phyloP scores from a whole-genome alignment of 2,113 vertebrate species.

The Apaloderma vittatum region DNA sequence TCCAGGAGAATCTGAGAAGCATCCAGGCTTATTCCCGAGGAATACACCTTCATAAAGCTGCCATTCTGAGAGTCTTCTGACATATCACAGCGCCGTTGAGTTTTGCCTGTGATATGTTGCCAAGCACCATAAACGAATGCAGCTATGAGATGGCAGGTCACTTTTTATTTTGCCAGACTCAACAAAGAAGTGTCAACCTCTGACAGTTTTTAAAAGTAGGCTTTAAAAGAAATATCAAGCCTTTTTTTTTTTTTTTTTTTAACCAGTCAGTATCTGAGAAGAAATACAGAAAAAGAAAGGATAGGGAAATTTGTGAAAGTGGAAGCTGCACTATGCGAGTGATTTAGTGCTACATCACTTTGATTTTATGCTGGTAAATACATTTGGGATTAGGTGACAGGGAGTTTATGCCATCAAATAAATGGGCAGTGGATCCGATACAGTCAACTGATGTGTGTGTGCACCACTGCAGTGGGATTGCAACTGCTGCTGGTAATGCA shows the following conservation, averaged over 20 bases:
- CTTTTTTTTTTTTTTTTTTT: not conserved
- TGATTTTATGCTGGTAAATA: not conserved
- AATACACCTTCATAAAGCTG: conserved; percentile 1
- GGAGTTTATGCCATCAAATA: not conserved
- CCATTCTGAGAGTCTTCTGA: not conserved
- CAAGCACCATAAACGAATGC: conserved; percentile 67
- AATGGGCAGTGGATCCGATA: not conserved
- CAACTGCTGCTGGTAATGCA: not conserved
- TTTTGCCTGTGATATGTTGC: conserved; percentile 57
- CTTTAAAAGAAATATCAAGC: conserved; percentile 45
- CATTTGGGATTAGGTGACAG: not conserved
- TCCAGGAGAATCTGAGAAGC: not conserved
- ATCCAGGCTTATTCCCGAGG: conserved; percentile 2
- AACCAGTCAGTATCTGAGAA: not conserved
- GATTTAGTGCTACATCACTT: not conserved
- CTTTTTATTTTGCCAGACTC: conserved; percentile 77
- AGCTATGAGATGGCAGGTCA: conserved; percentile 73
- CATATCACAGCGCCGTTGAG: conserved; percentile 26
- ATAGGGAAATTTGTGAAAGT: not conserved
- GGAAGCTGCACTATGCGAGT: not conserved
- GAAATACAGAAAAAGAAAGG: not conserved
- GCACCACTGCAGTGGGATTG: not conserved
- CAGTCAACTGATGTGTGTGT: not conserved
- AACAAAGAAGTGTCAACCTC: conserved; percentile 76
- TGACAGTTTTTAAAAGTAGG: conserved; percentile 72